Percentiles rank a stretch among this genome's conserved stretches.
Evolutionary conservation across 2,113 vertebrate genomes (phyloP).

Genomic region (Proteles cristata): DNA sequence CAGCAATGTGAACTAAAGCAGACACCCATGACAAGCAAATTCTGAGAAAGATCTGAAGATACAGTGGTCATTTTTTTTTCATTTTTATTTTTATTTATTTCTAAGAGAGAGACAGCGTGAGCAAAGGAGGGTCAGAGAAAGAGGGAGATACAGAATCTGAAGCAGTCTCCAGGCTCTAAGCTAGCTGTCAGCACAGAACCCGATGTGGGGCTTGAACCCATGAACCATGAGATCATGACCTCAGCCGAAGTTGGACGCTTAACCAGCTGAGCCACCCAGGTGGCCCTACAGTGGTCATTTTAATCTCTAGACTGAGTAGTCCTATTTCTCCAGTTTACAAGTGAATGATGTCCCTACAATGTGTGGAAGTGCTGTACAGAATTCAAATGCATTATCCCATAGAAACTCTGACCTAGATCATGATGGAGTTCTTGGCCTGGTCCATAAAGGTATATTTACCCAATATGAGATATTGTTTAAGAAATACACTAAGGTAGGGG

Average conservation of each 20-base stretch:
- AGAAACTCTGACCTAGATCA: not conserved
- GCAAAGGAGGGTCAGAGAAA: no score
- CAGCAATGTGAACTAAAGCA: constrained; percentile 15
- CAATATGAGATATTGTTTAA: not conserved
- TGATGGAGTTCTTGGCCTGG: not conserved
- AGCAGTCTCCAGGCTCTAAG: no score
- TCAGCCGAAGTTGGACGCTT: no score
- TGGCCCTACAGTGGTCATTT: not conserved
- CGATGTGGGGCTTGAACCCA: no score
- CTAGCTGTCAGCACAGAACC: no score
- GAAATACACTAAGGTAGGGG: not conserved
- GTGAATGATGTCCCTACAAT: not conserved
- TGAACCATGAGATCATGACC: no score
- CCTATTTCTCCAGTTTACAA: not conserved
- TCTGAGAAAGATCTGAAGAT: not conserved
- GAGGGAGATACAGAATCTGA: no score
- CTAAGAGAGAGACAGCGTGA: no score
- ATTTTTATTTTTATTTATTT: no score
- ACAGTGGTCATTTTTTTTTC: not conserved
- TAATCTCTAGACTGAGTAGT: not conserved
- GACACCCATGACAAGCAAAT: not conserved
- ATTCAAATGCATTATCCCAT: not conserved
- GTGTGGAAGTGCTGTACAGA: not conserved
- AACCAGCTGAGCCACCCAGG: no score
- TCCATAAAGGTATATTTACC: not conserved